Evolutionary conservation across 2,113 vertebrate genomes (phyloP), one percentile per base, ranked within the genome.

Genomic region (Puffinus mauretanicus): DNA sequence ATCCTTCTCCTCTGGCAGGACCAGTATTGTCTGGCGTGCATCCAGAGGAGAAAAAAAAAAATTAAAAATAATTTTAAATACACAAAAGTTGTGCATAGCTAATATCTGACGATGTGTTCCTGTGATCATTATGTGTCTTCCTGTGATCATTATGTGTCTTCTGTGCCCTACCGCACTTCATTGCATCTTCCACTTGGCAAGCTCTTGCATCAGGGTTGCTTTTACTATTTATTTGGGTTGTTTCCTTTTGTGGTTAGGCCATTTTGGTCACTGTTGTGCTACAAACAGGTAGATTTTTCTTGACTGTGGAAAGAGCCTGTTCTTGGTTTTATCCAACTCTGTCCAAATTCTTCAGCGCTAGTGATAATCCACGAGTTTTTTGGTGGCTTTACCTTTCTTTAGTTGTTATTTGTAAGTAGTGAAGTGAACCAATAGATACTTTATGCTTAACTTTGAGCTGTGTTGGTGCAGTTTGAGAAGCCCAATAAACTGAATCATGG

Each of bases 311-410:
- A 86, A 8, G 16, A 76, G 7, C 24, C 11, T 54, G 16, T 58
- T 83, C 34, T 62, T 76, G 27, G 10, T 49, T 86, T 93, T 76
- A 72, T 36, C 20, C n/a, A 76, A 5, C 22, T 86, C 13, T 86
- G 27, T 51, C 57, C 26, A 18, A 55, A 66, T 29, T 57, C 54
- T 47, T 61, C 16, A 10, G 36, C 0, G 0, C 22, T 69, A 17
- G 19, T 64, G 60, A 49, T 32, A 75, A 77, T 15, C 24, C 12
- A 11, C 0, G 0, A 57, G 36, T 11, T 18, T 26, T 67, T 46
- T 44, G 12, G 11, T 5, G 3, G 5, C 13, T 86, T 78, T 76
- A 22, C 9, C 30, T 49, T 78, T 71, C 21, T 52, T 34, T 25
- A 46, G 16, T 30, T 66, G 38, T 2, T 79, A 25, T 64, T 82